Evolutionary conservation across 2,113 vertebrate species (phyloP), one percentile per base, ranked within the genome.

Genomic region (Corydoras maculifer): DNA sequence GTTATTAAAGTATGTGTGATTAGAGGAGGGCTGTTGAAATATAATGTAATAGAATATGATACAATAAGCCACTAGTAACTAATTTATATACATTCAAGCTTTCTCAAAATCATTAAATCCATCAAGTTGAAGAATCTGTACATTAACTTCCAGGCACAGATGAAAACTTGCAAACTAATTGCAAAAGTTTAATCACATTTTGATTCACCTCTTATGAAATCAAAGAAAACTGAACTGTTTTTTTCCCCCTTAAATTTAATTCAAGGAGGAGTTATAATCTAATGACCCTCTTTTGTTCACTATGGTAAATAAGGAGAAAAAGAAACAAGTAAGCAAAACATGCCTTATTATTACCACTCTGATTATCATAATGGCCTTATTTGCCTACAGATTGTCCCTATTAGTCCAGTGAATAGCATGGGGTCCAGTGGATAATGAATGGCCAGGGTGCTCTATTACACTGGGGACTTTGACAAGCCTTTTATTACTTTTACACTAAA

Each of bases 401-500:
- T 88, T 86, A 86, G 77, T 83, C 73, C 77, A 74, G 59, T 81
- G 81, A 80, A 83, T 84, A 79, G 77, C 79, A 81, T 72, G 65
- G 81, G 82, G 83, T 85, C 83, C 71, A 14, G 73, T 67, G 80
- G 73, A 66, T 89, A 90, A 91, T 88, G 87, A 89, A 86, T 59
- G 77, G 55, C 82, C 78, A 65, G 84, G 74, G 79, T 79, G 74
- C 77, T 75, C 35, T 69, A 77, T 79, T 69, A 78, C 79, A 76
- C 77, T 75, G 70, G 75, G 78, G 57, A 77, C 73, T 70, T 75
- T 90, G 89, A 89, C 90, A 87, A 83, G 83, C 84, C 86, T 88
- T 86, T 89, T 88, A 89, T 86, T 88, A 81, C 84, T 75, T 85
- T 91, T 80, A 90, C 87, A 87, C 86, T 91, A 91, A 91, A 88